phyloP scores from a whole-genome alignment of 2,113 vertebrate species.

The Gobiocypris rarus region DNA sequence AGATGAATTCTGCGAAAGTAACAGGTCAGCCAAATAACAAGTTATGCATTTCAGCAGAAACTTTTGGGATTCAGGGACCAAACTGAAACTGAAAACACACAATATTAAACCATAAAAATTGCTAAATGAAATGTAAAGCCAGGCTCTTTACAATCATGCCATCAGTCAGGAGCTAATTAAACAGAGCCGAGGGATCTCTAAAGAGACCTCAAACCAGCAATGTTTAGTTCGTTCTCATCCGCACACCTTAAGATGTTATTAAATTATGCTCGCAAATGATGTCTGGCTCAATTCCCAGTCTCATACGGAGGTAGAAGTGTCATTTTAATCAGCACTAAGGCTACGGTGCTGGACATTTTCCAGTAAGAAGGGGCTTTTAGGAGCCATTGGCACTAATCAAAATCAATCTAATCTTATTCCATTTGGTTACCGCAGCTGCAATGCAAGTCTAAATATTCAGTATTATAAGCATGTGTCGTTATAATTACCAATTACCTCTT shows the following conservation, averaged over 20 bases:
- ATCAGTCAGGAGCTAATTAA: conserved; percentile 40
- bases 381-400: conserved; percentile 14
- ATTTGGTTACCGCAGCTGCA: background rate
- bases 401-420: conserved; percentile 8
- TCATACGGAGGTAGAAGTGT: conserved; percentile 1
- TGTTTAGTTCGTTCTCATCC: conserved; percentile 22
- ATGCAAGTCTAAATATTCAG: conserved; percentile 20
- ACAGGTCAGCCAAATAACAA: background rate
- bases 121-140: background rate
- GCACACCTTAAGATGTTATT: conserved; percentile 35
- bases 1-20: conserved; percentile 13
- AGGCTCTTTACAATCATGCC: conserved; percentile 18
- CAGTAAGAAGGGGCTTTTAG: conserved; percentile 19
- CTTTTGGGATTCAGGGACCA: conserved; percentile 1
- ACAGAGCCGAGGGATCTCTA: conserved; percentile 13
- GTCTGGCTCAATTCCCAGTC: conserved; percentile 30
- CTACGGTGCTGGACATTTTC: background rate
- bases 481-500: conserved; percentile 9
- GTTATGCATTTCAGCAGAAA: background rate
- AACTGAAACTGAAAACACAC: background rate
- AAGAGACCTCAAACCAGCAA: conserved; percentile 26
- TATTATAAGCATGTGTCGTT: conserved; percentile 17
- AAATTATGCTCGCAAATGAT: conserved; percentile 37
- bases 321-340: conserved; percentile 35
- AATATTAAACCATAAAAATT: background rate